Percentiles rank a stretch among this genome's conserved stretches.
phyloP scores from a whole-genome alignment of 2,797 vertebrate species.

The Paramormyrops hopkinsi region DNA sequence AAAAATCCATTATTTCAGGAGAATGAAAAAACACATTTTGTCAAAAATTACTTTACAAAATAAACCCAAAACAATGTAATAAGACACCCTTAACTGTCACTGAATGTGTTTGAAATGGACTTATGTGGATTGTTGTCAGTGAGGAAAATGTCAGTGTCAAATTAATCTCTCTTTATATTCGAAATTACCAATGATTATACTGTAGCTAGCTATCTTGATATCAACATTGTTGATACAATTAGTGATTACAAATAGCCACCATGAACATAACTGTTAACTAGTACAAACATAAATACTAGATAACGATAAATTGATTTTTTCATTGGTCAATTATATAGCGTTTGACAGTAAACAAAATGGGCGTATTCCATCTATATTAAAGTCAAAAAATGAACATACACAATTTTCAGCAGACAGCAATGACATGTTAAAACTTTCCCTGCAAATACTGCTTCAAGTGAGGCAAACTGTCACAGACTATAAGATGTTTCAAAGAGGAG shows the following conservation, averaged over 20 bases:
- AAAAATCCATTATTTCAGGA: not conserved
- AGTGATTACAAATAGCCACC: not conserved
- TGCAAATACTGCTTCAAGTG: not conserved
- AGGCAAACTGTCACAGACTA: not conserved
- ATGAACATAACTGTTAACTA: not conserved
- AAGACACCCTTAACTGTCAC: not conserved
- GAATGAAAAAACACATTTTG: not conserved
- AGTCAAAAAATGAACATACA: not conserved
- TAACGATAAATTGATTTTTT: not conserved
- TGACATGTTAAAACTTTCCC: not conserved
- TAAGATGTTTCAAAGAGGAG: not conserved
- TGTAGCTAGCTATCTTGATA: not conserved
- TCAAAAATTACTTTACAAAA: not conserved
- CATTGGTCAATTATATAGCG: not conserved
- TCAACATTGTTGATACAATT: not conserved
- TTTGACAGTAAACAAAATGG: not conserved
- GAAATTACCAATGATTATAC: not conserved
- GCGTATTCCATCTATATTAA: not conserved
- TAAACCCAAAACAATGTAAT: not conserved
- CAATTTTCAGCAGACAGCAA: not conserved
- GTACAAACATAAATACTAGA: not conserved
- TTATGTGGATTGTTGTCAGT: not conserved
- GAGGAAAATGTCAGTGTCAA: not conserved
- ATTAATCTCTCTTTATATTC: not conserved
- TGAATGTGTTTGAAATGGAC: not conserved